Evolutionary conservation across 2,888 invertebrate genomes (phyloP).

Genomic region (Cremastinae sp.): DNA sequence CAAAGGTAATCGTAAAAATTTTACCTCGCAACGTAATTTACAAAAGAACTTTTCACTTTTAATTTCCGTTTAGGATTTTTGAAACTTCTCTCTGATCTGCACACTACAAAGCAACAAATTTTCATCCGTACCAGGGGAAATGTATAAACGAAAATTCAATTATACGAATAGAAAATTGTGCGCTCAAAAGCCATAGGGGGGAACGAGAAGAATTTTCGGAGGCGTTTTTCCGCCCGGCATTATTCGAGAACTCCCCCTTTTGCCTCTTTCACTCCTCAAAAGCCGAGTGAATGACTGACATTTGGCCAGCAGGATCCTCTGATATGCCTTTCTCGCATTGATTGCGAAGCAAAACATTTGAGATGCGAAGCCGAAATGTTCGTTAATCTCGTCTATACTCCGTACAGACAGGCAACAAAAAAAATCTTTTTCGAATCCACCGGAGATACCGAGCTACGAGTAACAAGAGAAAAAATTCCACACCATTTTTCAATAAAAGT

Average conservation of each 20-base stretch:
- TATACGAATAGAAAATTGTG: background rate
- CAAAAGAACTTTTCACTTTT: no score
- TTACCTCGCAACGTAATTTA: no score
- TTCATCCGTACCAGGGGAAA: no score
- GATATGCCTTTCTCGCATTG: conserved; percentile 15
- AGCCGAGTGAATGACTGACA: background rate
- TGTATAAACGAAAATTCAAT: background rate
- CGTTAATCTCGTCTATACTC: conserved; percentile 38
- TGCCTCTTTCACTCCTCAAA: conserved; percentile 7
- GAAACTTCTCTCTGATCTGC: no score
- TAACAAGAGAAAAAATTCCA: conserved; percentile 18
- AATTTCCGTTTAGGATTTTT: no score
- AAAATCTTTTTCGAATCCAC: conserved; percentile 4
- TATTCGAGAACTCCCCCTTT: background rate
- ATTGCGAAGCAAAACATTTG: conserved; percentile 19
- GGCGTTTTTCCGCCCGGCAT: background rate
- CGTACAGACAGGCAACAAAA: conserved; percentile 2
- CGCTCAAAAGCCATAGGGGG: background rate
- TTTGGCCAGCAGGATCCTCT: background rate
- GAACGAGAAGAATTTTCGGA: background rate
- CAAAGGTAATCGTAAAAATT: no score
- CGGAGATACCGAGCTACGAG: background rate
- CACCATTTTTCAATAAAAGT: conserved; percentile 49
- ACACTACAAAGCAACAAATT: no score
- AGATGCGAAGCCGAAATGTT: conserved; percentile 6